phyloP scores from a whole-genome alignment of 2,797 vertebrate species.

The Distichodus sexfasciatus region DNA sequence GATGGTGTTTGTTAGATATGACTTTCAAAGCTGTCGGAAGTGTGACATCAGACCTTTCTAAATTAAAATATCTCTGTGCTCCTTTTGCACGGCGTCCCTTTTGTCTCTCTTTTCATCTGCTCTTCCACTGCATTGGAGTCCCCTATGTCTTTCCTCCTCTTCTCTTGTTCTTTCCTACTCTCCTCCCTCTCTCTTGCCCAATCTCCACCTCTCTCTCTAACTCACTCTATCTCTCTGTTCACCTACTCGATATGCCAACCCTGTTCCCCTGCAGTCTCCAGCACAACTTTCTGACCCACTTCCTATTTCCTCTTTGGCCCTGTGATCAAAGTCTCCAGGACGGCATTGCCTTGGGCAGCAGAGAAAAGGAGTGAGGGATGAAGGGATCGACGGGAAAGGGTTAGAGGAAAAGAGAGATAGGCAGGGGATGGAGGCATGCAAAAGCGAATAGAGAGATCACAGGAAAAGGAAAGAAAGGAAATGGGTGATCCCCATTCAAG shows the following conservation, averaged over 20 bases:
- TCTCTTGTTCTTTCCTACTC: conserved; percentile 55
- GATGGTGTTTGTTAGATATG: neutral
- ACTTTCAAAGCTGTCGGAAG: neutral
- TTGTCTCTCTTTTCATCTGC: conserved; percentile 43
- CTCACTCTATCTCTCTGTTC: conserved; percentile 46
- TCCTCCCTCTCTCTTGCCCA: conserved; percentile 53
- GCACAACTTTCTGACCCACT: conserved; percentile 84
- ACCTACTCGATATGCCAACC: conserved; percentile 84
- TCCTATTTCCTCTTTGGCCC: conserved; percentile 79
- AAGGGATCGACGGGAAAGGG: conserved; percentile 52
- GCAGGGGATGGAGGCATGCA: conserved; percentile 50
- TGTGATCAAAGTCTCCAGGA: conserved; percentile 82
- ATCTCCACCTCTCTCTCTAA: conserved; percentile 43
- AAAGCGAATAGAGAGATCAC: conserved; percentile 74
- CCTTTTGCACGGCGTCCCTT: conserved; percentile 48
- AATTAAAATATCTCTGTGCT: conserved; percentile 18
- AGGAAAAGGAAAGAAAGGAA: conserved; percentile 65
- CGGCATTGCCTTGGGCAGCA: conserved; percentile 77
- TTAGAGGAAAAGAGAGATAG: conserved; percentile 56
- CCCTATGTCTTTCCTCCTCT: conserved; percentile 48
- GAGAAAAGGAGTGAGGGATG: conserved; percentile 70
- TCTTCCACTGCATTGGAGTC: conserved; percentile 28
- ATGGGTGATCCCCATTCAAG: conserved; percentile 76
- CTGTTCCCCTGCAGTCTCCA: conserved; percentile 84
- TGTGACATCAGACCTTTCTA: conserved; percentile 11